These are phyloP conservation scores for Urocolius indicus DNA, from an alignment of 2,113 vertebrate genomes.

Conservation along the genomic window DNA sequence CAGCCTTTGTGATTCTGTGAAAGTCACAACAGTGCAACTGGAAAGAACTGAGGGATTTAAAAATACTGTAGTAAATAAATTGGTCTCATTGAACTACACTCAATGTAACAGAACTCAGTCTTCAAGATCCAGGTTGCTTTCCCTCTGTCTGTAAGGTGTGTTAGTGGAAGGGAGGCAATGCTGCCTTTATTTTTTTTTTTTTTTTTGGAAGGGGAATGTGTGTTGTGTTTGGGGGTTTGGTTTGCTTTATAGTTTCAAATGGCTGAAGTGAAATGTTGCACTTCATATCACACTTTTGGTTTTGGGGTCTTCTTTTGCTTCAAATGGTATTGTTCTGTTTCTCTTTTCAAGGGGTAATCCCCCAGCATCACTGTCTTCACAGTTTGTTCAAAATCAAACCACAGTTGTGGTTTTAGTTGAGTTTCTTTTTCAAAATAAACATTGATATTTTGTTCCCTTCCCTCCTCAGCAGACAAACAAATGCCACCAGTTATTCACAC, in stretches of 20 bases:
- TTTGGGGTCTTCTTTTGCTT: neutral
- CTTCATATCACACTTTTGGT: neutral
- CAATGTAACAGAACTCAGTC: neutral
- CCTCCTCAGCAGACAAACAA: neutral
- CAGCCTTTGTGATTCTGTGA: too few relatives aligned
- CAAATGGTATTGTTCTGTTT: neutral
- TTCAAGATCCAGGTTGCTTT: neutral
- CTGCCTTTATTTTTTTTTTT: neutral
- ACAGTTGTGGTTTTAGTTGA: accelerated
- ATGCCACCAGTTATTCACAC: neutral
- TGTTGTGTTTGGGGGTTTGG: too few relatives aligned
- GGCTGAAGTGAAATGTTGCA: neutral
- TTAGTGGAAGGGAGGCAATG: neutral
- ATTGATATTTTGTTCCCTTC: neutral
- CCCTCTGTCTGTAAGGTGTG: neutral
- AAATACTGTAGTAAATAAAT: neutral
- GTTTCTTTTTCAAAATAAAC: neutral
- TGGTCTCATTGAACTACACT: neutral
- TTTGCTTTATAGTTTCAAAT: neutral
- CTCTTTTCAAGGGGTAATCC: neutral
- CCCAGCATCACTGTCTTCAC: neutral
- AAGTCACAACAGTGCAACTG: neutral
- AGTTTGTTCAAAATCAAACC: neutral
- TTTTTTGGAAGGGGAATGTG: too few relatives aligned
- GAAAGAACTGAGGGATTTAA: neutral